Conservation (phyloP, 2,888 invertebrate genomes). For the Molanna angustata region DNA sequence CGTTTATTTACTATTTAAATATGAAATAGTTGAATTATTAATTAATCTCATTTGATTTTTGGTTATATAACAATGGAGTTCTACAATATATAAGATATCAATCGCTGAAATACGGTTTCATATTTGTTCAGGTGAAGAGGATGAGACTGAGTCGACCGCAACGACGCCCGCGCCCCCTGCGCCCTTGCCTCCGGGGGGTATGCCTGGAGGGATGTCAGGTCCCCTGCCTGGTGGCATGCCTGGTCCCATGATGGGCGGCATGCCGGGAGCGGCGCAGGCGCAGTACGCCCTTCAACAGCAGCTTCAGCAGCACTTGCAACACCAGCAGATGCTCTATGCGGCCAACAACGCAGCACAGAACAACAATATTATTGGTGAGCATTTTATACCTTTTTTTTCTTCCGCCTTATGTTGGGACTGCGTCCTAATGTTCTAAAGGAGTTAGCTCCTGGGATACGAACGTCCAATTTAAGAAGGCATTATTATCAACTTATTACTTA, state of each 20-base stretch:
- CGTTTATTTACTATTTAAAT: no score
- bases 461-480: no score
- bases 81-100: not conserved
- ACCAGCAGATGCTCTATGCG: slow-evolving; percentile 49
- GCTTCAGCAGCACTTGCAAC: slow-evolving; percentile 61
- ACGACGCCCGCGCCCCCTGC: slow-evolving; percentile 3
- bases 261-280: slow-evolving; percentile 56
- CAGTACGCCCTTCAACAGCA: slow-evolving; percentile 61
- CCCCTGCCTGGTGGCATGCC: slow-evolving; percentile 11
- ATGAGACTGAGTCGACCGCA: slow-evolving; percentile 25
- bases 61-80: no score
- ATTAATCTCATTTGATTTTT: no score
- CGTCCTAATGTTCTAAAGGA: no score
- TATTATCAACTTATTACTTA: no score
- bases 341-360: slow-evolving; percentile 46
- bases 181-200: slow-evolving; percentile 36
- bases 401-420: no score
- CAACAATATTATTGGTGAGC: slow-evolving; percentile 59
- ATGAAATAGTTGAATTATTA: no score
- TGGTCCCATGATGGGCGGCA: slow-evolving; percentile 30
- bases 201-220: slow-evolving; percentile 32
- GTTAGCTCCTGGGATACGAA: no score
- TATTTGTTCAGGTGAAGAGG: slow-evolving; percentile 50
- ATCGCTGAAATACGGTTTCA: not conserved
- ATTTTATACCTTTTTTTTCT: no score